These are phyloP conservation scores for Leptocoma aspasia DNA, from an alignment of 2,113 vertebrate genomes.

Conservation along the genomic window DNA sequence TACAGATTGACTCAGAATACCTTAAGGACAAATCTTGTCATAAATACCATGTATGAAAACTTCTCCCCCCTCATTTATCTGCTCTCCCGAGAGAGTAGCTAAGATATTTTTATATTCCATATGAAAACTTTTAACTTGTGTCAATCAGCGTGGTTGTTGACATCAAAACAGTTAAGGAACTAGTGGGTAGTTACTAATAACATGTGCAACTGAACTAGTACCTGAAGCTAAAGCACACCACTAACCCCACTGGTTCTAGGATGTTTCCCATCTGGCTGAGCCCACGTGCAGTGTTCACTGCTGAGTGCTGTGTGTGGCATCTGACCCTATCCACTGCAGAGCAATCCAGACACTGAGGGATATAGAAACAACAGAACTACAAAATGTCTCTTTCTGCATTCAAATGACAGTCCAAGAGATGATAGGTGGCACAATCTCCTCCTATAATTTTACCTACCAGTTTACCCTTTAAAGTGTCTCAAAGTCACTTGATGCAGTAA, in stretches of 20 bases:
- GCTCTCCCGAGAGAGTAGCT: neutral
- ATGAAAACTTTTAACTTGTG: neutral
- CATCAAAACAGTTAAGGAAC: neutral
- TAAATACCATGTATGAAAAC: neutral
- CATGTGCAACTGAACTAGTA: neutral
- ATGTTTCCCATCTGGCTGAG: neutral
- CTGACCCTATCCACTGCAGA: neutral
- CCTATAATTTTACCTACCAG: neutral
- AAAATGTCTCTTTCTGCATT: neutral
- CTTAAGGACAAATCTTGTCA: neutral
- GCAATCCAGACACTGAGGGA: neutral
- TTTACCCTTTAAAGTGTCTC: conserved; percentile 21
- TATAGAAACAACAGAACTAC: neutral
- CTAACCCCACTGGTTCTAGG: neutral
- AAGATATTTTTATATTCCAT: neutral
- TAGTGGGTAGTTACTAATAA: neutral
- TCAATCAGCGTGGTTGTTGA: neutral
- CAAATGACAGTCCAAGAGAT: neutral
- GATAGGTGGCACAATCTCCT: neutral
- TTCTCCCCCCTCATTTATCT: neutral
- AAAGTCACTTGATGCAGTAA: conserved; percentile 12
- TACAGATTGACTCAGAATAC: neutral
- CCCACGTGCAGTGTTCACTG: neutral
- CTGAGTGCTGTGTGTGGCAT: neutral
- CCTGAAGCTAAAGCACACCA: neutral